Percentiles rank a stretch among this genome's conserved stretches.
phyloP scores from a whole-genome alignment of 2,888 invertebrate species.

The Drosophila diplacantha region DNA sequence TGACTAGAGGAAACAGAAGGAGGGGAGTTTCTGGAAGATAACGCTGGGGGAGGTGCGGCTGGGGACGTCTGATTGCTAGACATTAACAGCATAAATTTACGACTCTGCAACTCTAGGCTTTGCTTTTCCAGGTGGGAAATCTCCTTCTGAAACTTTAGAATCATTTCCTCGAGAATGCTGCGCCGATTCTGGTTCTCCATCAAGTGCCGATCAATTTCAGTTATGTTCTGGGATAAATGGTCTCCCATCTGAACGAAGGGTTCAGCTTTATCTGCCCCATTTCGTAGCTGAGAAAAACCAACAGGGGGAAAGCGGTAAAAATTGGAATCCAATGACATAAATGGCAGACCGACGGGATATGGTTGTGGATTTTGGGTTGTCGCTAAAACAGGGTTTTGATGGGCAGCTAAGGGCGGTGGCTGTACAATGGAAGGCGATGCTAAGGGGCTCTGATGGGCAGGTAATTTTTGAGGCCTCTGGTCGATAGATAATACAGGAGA shows the following conservation, averaged over 20 bases:
- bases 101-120: conserved; percentile 74
- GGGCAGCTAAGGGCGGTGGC: neutral
- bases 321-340: conserved; percentile 31
- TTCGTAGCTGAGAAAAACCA: conserved; percentile 4
- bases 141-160: conserved; percentile 75
- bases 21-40: conserved; percentile 36
- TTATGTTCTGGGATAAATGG: conserved; percentile 62
- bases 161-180: conserved; percentile 76
- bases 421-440: neutral
- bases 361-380: conserved; percentile 6
- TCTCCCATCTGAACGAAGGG: conserved; percentile 51
- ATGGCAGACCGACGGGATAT: conserved; percentile 32
- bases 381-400: conserved; percentile 2
- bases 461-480: neutral
- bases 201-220: conserved; percentile 74
- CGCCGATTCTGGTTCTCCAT: conserved; percentile 75
- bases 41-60: neutral
- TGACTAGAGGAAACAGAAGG: conserved; percentile 3
- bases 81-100: conserved; percentile 71
- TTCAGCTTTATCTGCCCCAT: neutral
- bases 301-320: conserved; percentile 29
- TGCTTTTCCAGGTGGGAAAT: conserved; percentile 74
- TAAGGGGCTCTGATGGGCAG: neutral
- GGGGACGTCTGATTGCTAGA: conserved; percentile 1
- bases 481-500: neutral